These are phyloP conservation scores for Odocoileus hemionus DNA, from an alignment of 2,113 vertebrate species.

Conservation along the genomic window DNA sequence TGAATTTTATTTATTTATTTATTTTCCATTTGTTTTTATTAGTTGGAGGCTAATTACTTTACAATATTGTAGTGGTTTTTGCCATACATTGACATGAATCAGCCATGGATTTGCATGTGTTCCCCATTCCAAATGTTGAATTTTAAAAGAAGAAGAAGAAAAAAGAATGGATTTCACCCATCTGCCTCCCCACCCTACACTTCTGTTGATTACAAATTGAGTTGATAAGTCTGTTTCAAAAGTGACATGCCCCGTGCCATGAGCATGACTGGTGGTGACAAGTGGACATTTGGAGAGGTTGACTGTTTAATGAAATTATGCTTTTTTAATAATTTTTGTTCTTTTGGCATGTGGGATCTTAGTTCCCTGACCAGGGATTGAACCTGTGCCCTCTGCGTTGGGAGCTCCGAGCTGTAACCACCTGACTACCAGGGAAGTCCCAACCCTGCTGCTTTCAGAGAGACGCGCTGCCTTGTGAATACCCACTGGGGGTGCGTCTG, in stretches of 20 bases:
- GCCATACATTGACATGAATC: no score
- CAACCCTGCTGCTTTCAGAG: background rate
- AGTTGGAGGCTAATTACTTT: no score
- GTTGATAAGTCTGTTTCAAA: background rate
- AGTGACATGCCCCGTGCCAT: background rate
- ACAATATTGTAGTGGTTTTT: no score
- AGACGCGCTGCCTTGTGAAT: background rate
- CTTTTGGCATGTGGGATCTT: background rate
- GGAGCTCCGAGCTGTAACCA: background rate
- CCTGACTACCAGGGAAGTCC: background rate
- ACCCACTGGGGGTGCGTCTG: background rate
- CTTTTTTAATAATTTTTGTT: background rate
- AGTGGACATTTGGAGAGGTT: slow-evolving; percentile 4
- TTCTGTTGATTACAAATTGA: slow-evolving; percentile 29
- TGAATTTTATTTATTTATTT: background rate
- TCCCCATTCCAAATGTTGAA: background rate
- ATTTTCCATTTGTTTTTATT: no score
- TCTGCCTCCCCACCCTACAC: background rate
- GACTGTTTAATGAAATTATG: background rate
- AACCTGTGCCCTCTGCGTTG: background rate
- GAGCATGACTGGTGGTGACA: background rate
- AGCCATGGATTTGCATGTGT: no score
- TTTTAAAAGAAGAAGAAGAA: background rate
- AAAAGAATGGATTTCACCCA: background rate
- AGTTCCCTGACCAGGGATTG: background rate